Conservation (phyloP, 2,888 invertebrate genomes). For the Suillia variegata region DNA sequence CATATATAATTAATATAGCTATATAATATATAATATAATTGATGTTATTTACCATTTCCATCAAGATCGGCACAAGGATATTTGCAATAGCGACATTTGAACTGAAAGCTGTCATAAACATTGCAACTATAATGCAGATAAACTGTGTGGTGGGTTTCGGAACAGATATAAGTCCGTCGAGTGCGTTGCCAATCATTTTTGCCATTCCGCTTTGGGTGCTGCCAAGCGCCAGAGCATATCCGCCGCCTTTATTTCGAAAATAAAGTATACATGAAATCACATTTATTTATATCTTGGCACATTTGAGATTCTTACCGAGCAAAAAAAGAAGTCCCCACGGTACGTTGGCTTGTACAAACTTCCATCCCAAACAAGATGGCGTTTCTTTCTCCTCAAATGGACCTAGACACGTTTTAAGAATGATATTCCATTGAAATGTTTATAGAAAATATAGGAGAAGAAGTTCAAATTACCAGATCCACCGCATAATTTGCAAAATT, state of each 20-base stretch:
- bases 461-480: too few relatives aligned
- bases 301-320: constrained; percentile 34
- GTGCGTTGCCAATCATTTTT: constrained; percentile 70
- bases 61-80: constrained; percentile 79
- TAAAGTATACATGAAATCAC: constrained; percentile 36
- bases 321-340: constrained; percentile 88
- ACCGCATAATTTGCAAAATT: constrained; percentile 71
- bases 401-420: too few relatives aligned
- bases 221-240: constrained; percentile 86
- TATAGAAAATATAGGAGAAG: too few relatives aligned
- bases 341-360: constrained; percentile 76
- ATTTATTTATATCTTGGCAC: background rate
- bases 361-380: constrained; percentile 78
- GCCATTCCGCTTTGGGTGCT: constrained; percentile 80
- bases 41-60: constrained; percentile 66
- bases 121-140: constrained; percentile 71
- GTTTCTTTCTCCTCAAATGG: constrained; percentile 47
- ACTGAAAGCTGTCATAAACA: constrained; percentile 74
- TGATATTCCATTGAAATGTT: too few relatives aligned
- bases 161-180: constrained; percentile 69
- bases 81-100: constrained; percentile 88
- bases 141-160: constrained; percentile 67
- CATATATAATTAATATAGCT: background rate
- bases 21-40: background rate
- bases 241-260: too few relatives aligned